phyloP scores from a whole-genome alignment of 2,888 invertebrate genomes.

The Ferrisia virgata region DNA sequence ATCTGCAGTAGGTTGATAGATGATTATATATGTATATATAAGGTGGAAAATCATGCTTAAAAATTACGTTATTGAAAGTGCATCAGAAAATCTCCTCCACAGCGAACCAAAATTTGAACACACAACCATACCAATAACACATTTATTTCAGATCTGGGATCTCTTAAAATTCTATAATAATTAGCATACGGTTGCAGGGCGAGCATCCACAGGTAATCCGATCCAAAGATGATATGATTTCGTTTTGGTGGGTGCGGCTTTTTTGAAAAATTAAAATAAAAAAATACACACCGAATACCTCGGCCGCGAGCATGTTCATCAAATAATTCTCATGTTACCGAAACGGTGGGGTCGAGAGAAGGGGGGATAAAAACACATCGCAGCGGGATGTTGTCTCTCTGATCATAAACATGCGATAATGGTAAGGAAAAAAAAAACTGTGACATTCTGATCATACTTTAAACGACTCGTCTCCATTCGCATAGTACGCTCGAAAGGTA shows the following conservation, averaged over 20 bases:
- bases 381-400: constrained; percentile 35
- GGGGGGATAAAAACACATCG: neutral
- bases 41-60: too few species aligned
- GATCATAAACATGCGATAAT: constrained; percentile 40
- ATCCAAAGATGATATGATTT: neutral
- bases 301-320: constrained; percentile 37
- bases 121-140: too few species aligned
- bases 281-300: too few species aligned
- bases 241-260: constrained; percentile 35
- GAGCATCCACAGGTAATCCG: constrained; percentile 35
- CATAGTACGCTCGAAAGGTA: neutral
- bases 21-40: too few species aligned
- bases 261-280: neutral
- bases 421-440: too few species aligned
- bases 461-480: neutral
- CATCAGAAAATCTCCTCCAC: too few species aligned
- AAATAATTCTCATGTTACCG: constrained; percentile 42
- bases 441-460: constrained; percentile 45
- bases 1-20: too few species aligned
- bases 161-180: too few species aligned
- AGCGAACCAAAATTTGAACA: too few species aligned
- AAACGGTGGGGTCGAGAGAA: neutral
- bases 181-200: too few species aligned
- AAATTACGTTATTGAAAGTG: too few species aligned
- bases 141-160: too few species aligned